These are phyloP conservation scores for Remorina albescens DNA, from an alignment of 2,797 vertebrate genomes.

Conservation along the genomic window DNA sequence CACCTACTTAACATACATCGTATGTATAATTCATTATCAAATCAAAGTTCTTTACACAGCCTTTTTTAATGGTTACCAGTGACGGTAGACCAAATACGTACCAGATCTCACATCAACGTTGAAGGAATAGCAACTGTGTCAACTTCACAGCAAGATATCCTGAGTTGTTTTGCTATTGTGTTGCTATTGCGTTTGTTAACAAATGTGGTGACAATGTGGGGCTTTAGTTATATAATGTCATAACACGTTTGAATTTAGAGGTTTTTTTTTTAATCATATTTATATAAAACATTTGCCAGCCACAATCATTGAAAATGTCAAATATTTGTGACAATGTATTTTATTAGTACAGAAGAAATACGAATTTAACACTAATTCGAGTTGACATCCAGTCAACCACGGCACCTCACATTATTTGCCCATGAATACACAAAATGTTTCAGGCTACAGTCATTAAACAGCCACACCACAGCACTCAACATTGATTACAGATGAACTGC, in stretches of 20 bases:
- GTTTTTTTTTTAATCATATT: constrained; percentile 24
- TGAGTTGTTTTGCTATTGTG: too few species aligned
- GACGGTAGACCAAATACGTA: neutral
- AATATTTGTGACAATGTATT: neutral
- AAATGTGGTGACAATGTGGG: neutral
- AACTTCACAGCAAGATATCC: too few species aligned
- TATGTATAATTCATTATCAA: neutral
- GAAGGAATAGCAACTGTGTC: too few species aligned
- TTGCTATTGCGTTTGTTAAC: too few species aligned
- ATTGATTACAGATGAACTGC: constrained; percentile 24
- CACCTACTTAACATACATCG: neutral
- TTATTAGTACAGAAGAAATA: neutral
- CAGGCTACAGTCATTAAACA: constrained; percentile 33
- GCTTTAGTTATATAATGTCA: neutral
- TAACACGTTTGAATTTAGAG: constrained; percentile 6
- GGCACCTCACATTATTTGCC: neutral
- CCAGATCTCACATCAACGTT: neutral
- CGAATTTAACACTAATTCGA: constrained; percentile 2
- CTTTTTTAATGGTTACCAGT: neutral
- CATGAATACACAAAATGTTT: constrained; percentile 30
- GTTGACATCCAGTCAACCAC: neutral
- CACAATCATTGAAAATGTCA: neutral
- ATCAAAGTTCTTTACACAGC: neutral
- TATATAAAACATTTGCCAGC: constrained; percentile 35
- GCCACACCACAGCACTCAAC: constrained; percentile 12